Evolutionary conservation across 2,113 vertebrate species (phyloP).

Genomic region (Campylomormyrus tamandua): DNA sequence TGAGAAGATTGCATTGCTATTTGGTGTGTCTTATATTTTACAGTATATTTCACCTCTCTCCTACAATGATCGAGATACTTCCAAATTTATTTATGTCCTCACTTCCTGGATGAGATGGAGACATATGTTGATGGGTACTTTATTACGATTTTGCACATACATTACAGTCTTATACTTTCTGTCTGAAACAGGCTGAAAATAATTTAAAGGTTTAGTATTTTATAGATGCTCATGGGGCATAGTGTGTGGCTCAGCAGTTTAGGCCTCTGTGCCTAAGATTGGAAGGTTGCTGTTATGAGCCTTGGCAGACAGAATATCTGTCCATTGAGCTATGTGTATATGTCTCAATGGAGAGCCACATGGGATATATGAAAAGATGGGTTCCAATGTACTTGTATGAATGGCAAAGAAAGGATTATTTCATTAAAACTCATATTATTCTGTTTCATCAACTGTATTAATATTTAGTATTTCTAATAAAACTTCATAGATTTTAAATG

Average conservation of each 20-base stretch:
- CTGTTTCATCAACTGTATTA: slow-evolving; percentile 23
- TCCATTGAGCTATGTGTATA: background rate
- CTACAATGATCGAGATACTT: background rate
- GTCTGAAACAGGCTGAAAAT: background rate
- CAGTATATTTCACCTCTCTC: background rate
- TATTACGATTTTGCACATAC: background rate
- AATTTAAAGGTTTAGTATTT: background rate
- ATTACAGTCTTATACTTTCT: background rate
- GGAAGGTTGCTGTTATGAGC: background rate
- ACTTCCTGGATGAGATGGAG: background rate
- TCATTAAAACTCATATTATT: background rate
- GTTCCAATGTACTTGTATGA: background rate
- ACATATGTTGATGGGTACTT: background rate
- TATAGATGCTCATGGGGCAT: background rate
- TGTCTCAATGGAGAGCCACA: background rate
- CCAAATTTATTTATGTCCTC: background rate
- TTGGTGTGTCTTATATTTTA: slow-evolving; percentile 42
- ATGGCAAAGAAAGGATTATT: background rate
- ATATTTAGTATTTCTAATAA: background rate
- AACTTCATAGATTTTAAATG: background rate
- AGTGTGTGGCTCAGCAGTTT: background rate
- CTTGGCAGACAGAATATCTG: background rate
- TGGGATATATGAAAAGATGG: background rate
- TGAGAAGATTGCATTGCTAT: slow-evolving; percentile 32
- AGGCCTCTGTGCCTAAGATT: background rate